phyloP scores from a whole-genome alignment of 2,888 invertebrate genomes.

The Heliconius aoede region DNA sequence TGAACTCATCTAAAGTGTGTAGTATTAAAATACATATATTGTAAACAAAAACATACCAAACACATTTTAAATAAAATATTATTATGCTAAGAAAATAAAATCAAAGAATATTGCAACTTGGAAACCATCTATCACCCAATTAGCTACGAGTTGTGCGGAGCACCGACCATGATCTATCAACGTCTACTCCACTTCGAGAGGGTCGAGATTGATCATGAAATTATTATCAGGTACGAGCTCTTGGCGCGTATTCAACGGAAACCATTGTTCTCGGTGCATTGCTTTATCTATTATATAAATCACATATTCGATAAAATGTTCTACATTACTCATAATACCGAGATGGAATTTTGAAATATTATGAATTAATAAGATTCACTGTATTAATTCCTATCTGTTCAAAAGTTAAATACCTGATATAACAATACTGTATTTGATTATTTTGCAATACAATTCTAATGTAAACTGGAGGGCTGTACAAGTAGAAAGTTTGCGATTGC shows the following conservation, averaged over 20 bases:
- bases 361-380: not conserved
- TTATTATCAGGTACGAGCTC: slow-evolving; percentile 52
- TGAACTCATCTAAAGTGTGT: not conserved
- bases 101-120: slow-evolving; percentile 30
- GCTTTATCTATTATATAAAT: slow-evolving; percentile 30
- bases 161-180: slow-evolving; percentile 57
- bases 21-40: not conserved
- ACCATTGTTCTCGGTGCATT: slow-evolving; percentile 43
- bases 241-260: slow-evolving; percentile 42
- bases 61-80: not conserved
- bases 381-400: not conserved
- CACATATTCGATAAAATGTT: slow-evolving; percentile 9
- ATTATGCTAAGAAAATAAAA: slow-evolving; percentile 28
- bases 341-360: not conserved
- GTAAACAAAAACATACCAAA: no score
- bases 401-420: not conserved
- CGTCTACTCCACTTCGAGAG: slow-evolving; percentile 54
- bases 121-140: slow-evolving; percentile 57
- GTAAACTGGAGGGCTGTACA: slow-evolving; percentile 36
- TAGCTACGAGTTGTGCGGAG: slow-evolving; percentile 51
- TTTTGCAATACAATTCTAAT: slow-evolving; percentile 22
- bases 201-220: slow-evolving; percentile 58
- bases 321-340: not conserved
- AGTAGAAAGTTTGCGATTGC: slow-evolving; percentile 52
- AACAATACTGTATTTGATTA: not conserved